Conservation (phyloP, 2,113 vertebrate species). For the Microcebus lehilahytsara region DNA sequence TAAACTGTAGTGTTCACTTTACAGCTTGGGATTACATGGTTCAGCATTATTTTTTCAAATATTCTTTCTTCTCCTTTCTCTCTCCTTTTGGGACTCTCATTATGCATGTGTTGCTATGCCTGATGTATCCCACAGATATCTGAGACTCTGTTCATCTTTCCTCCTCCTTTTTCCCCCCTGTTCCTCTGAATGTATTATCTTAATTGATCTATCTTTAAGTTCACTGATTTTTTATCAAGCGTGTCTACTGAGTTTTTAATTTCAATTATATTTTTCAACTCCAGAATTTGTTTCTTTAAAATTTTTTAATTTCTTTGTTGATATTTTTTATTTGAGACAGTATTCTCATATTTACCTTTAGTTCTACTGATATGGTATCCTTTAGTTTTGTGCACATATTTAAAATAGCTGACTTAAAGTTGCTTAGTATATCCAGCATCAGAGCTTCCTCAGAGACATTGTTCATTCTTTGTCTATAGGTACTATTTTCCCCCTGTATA, state of each 20-base stretch:
- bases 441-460: background rate
- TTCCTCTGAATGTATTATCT: background rate
- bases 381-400: background rate
- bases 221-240: background rate
- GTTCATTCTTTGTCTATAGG: background rate
- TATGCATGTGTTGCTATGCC: background rate
- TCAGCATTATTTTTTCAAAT: background rate
- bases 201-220: background rate
- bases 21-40: background rate
- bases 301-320: background rate
- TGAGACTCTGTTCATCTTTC: background rate
- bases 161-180: background rate
- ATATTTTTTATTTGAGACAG: background rate
- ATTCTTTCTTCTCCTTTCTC: background rate
- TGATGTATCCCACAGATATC: background rate
- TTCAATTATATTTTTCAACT: background rate
- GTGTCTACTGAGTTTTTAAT: background rate
- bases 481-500: too few relatives aligned
- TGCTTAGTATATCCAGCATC: background rate
- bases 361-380: background rate
- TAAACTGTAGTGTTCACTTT: background rate
- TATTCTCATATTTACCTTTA: background rate
- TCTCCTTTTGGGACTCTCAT: background rate
- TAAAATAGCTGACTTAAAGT: background rate
- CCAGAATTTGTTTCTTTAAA: background rate